Conservation (phyloP, 2,113 vertebrate species). For the Polypterus senegalus region DNA sequence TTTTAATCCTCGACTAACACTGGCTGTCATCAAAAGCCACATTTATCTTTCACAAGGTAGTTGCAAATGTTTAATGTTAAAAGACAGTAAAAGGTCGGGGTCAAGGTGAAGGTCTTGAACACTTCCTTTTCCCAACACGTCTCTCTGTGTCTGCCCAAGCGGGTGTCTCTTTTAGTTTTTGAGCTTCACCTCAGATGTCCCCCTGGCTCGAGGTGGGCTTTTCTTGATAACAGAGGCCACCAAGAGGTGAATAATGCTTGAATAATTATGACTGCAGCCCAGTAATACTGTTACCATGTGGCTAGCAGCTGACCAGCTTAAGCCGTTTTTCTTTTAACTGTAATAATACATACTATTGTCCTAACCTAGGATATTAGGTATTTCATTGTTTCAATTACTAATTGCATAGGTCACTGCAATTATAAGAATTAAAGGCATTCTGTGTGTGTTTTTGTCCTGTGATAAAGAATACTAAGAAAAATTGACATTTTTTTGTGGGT, state of each 20-base stretch:
- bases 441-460: slow-evolving; percentile 39
- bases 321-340: slow-evolving; percentile 58
- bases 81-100: slow-evolving; percentile 62
- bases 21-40: slow-evolving; percentile 74
- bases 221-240: slow-evolving; percentile 67
- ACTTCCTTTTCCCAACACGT: slow-evolving; percentile 43
- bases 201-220: slow-evolving; percentile 50
- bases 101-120: slow-evolving; percentile 48
- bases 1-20: slow-evolving; percentile 90
- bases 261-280: slow-evolving; percentile 77
- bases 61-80: slow-evolving; percentile 61
- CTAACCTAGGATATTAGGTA: slow-evolving; percentile 22
- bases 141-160: slow-evolving; percentile 31
- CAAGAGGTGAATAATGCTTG: slow-evolving; percentile 70
- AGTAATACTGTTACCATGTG: slow-evolving; percentile 78
- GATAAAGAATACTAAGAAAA: slow-evolving; percentile 12
- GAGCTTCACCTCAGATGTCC: slow-evolving; percentile 35
- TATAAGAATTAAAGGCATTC: slow-evolving; percentile 52
- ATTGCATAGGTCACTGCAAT: slow-evolving; percentile 65
- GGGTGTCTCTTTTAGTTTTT: slow-evolving; percentile 33
- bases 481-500: slow-evolving; percentile 17
- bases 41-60: slow-evolving; percentile 63
- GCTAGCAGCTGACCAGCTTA: slow-evolving; percentile 90
- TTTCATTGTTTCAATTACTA: slow-evolving; percentile 37
- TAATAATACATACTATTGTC: slow-evolving; percentile 63